These are phyloP conservation scores for Oenanthe melanoleuca DNA, from an alignment of 2,113 vertebrate species.

Conservation along the genomic window DNA sequence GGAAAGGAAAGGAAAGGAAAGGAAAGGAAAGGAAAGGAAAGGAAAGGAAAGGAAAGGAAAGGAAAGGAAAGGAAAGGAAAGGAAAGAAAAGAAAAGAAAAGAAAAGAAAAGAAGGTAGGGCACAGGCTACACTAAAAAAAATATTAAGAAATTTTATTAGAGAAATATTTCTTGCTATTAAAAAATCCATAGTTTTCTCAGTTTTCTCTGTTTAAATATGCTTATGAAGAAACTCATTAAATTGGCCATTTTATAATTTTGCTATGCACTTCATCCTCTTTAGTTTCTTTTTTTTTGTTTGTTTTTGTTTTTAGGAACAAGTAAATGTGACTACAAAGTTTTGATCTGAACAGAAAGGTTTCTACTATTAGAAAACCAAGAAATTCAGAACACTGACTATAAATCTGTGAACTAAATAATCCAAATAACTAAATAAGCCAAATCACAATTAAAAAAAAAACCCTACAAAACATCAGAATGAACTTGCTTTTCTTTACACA, in stretches of 20 bases:
- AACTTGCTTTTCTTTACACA: background rate
- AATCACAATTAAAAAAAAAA: background rate
- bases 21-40: too few species aligned
- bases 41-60: too few species aligned
- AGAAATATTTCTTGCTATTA: background rate
- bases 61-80: too few species aligned
- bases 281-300: too few species aligned
- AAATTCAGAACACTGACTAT: background rate
- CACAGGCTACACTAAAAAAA: background rate
- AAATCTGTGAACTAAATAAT: background rate
- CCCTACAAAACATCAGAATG: accelerated
- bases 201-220: background rate
- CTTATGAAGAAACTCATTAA: background rate
- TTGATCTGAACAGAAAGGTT: background rate
- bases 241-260: background rate
- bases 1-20: too few species aligned
- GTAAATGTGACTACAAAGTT: background rate
- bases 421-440: background rate
- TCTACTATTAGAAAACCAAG: background rate
- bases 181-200: background rate
- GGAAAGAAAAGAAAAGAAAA: too few species aligned
- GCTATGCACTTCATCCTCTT: background rate
- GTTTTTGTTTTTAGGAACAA: background rate
- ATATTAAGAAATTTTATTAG: background rate
- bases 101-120: too few species aligned